phyloP scores from a whole-genome alignment of 2,113 vertebrate species.

The Oryctolagus cuniculus region mOryCun1.1 NC_091449.1:26736501-26737000 shows the following conservation, averaged over 20 bases:
- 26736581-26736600: not conserved
- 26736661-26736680: not conserved
- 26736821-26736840: not conserved
- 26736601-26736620: not conserved
- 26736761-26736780: not conserved
- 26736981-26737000: not conserved
- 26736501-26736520: not conserved
- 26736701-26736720: not conserved
- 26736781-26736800: not conserved
- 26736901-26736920: not conserved
- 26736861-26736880: fast-evolving
- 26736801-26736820: not conserved
- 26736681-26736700: not conserved
- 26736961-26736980: not conserved
- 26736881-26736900: not conserved
- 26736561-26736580: not conserved
- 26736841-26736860: not conserved
- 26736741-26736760: too few species aligned
- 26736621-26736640: slow-evolving; percentile 7
- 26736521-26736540: not conserved
- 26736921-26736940: not conserved
- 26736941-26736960: not conserved
- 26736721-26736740: not conserved
- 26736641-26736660: not conserved
- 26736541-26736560: not conserved